Percentiles rank a stretch among this genome's conserved stretches.
Evolutionary conservation across 2,113 vertebrate species (phyloP).

Genomic region (Cebidichthys violaceus): DNA sequence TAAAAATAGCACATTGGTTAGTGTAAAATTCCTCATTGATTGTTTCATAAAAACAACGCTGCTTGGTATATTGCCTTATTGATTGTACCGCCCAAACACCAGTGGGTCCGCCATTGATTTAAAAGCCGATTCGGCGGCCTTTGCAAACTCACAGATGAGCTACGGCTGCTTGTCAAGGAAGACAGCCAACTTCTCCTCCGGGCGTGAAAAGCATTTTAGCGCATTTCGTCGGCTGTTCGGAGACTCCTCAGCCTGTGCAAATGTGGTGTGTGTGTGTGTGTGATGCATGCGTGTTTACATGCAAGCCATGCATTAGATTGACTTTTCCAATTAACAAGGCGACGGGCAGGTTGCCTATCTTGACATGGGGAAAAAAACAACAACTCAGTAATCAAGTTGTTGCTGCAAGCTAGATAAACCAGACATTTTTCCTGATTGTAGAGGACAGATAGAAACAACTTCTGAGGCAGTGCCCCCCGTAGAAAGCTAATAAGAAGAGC

Average conservation of each 20-base stretch:
- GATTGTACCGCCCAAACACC: conserved; percentile 3
- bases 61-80: conserved; percentile 6
- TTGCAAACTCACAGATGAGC: conserved; percentile 9
- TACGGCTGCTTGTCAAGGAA: not conserved
- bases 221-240: not conserved
- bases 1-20: not conserved
- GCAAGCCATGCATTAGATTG: not conserved
- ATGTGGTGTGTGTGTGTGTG: no score
- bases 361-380: conserved; percentile 20
- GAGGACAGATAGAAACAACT: conserved; percentile 40
- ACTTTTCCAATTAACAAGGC: conserved; percentile 35
- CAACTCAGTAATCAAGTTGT: conserved; percentile 35
- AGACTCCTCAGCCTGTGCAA: not conserved
- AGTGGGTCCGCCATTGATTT: not conserved
- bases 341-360: conserved; percentile 24
- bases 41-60: conserved; percentile 10
- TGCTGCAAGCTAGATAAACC: conserved; percentile 42
- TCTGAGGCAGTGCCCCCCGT: conserved; percentile 33
- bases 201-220: conserved; percentile 13
- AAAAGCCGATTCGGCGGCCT: conserved; percentile 10
- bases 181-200: not conserved
- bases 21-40: not conserved
- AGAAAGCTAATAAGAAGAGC: conserved; percentile 42
- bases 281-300: conserved; percentile 37
- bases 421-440: conserved; percentile 50